phyloP scores from a whole-genome alignment of 2,888 invertebrate genomes.

The Callosobruchus maculatus region DNA sequence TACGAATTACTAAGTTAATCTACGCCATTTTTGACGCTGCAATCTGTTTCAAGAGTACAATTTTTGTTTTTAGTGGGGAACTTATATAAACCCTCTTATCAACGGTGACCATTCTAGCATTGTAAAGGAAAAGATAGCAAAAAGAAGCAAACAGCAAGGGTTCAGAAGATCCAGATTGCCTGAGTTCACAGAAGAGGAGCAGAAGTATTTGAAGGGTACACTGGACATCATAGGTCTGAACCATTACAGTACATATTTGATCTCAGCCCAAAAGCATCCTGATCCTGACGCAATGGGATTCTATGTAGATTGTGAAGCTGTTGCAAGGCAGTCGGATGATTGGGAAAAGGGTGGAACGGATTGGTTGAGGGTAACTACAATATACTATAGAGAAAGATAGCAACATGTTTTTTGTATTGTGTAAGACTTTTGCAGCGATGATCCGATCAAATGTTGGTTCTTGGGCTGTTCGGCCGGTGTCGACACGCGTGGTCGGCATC shows the following conservation, averaged over 20 bases:
- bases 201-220: conserved; percentile 57
- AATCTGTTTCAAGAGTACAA: too few species aligned
- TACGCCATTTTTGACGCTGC: too few species aligned
- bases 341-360: conserved; percentile 7
- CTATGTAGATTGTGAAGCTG: conserved; percentile 5
- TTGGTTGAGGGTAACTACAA: neutral
- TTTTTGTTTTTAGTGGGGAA: conserved; percentile 19
- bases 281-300: conserved; percentile 6
- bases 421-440: too few species aligned
- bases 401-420: too few species aligned
- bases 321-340: neutral
- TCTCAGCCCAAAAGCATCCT: neutral
- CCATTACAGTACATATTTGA: conserved; percentile 7
- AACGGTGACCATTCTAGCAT: conserved; percentile 63
- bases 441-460: too few species aligned
- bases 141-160: conserved; percentile 57
- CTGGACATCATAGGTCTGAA: conserved; percentile 26
- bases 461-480: too few species aligned
- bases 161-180: conserved; percentile 61
- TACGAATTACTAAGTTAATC: too few species aligned
- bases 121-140: conserved; percentile 60
- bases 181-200: conserved; percentile 57
- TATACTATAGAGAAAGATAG: too few species aligned
- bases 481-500: too few species aligned
- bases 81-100: conserved; percentile 57